Base-by-base conservation (phyloP, 2,113 vertebrate genomes). In the Hippocampus barbouri region DNA sequence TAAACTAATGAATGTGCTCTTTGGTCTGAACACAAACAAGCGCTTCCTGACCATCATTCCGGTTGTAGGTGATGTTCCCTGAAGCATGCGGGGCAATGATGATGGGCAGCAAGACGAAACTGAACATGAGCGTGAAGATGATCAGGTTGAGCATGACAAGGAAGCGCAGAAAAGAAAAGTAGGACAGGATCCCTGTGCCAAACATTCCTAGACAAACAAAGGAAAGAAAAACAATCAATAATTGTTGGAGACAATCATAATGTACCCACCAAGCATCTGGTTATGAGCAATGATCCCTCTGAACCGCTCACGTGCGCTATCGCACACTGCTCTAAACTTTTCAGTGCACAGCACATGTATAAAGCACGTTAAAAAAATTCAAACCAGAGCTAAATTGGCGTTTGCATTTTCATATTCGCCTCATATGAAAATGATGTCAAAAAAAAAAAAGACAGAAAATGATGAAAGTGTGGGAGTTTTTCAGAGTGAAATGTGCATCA, bases 161-260 rank as follows among this genome's bases (percentile, higher is more conserved):
- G 86, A 97, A 99, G 56, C 97, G 93, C 65, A 99, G 90, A 88
- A 99, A 98, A 23, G 93, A 97, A 88, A 99, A 99, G 79, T 98
- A 99, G 12, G 97, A 97, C 78, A 94, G 92, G 81, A 98, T 94
- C 12, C 95, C 96, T 0, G 95, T 95, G 76, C 97, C 97, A 73
- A 96, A 98, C 92, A 94, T 96, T 47, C 94, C 97, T 98, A 57
- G 12, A 70, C 88, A 72, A 86, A 21, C 25, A 16, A 71, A n/a
- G 27, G 21, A 63, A 73, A 15, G 68, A 9, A 56, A 3, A 53
- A 49, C 20, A 45, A 73, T 1, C 27, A 63, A 59, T 11, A 65
- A 40, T 63, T 20, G 61, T 63, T 63, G 18, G 38, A 7, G 57
- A 27, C 57, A 59, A 27, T 59, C 25, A 27, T 6, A 59, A 59